These are phyloP conservation scores for Reticulitermes lucifugus DNA, from an alignment of 2,888 invertebrate species.

Conservation along the genomic window DNA sequence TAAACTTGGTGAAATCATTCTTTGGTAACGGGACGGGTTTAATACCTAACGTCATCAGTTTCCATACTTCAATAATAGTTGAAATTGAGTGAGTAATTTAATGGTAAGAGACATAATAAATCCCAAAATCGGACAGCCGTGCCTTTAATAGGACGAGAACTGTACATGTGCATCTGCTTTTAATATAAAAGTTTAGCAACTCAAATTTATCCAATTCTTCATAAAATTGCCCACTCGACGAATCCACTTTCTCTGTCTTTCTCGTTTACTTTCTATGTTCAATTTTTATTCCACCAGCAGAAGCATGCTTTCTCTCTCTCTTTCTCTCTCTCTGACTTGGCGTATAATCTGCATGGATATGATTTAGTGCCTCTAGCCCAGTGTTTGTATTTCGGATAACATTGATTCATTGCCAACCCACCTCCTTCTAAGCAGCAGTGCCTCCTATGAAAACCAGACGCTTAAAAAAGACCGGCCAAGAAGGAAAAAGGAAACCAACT, in stretches of 20 bases:
- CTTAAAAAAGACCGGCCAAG: background rate
- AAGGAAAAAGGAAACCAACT: background rate
- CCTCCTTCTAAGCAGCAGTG: background rate
- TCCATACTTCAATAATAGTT: too few relatives aligned
- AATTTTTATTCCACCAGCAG: background rate
- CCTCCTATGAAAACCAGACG: background rate
- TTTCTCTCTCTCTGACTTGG: background rate
- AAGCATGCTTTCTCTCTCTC: background rate
- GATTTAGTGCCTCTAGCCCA: slow-evolving; percentile 14
- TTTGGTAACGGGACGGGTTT: too few relatives aligned
- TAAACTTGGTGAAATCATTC: too few relatives aligned
- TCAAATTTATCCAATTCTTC: slow-evolving; percentile 24
- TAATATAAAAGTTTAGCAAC: background rate
- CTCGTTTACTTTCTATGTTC: background rate
- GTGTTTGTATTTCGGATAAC: slow-evolving; percentile 15
- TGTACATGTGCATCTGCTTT: background rate
- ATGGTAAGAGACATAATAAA: background rate
- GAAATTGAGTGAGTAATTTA: too few relatives aligned
- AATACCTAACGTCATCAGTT: too few relatives aligned
- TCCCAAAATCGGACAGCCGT: background rate
- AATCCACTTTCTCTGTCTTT: background rate
- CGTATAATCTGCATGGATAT: slow-evolving; percentile 15
- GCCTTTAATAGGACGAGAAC: background rate
- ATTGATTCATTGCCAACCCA: slow-evolving; percentile 7
- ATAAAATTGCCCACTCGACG: slow-evolving; percentile 24